Base-by-base conservation (phyloP, 2,113 vertebrate genomes). In the Jaculus jaculus region DNA sequence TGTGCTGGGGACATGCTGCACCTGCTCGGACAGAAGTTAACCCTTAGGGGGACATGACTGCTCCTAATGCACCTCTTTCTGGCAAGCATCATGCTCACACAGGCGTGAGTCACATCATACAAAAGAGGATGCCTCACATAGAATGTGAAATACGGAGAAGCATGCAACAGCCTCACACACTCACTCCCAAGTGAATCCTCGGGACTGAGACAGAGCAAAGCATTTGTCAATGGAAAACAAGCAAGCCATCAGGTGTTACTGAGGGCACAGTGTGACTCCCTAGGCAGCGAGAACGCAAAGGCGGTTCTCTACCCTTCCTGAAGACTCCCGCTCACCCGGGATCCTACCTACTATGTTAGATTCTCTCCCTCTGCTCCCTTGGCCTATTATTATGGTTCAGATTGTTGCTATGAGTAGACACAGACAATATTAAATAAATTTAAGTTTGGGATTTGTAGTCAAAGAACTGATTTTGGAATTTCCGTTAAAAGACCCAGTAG, bases 271-370 rank as follows among this genome's bases (percentile, higher is more conserved):
- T 81, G 87, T 75, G n/a, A 92, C 65, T 58, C 32, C 26, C 73
- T n/a, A 73, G 60, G 21, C 32, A 34, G 60, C 51, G 37, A 72
- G 80, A 94, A 90, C n/a, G 51, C 21, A 37, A 87, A 89, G 66
- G 26, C 61, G 63, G 18, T 51, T 72, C 30, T 86, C 86, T 71
- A 84, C 23, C 32, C 28, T 10, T 77, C 47, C 85, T 83, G 39
- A 74, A 84, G 72, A 91, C 87, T 95, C 65, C 37, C 81, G 93
- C 58, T 60, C 74, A 58, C 24, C 39, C 79, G 88, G 32, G 84
- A 93, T 26, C 87, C 21, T 58, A 91, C 6, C 37, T 79, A 28
- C 37, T 42, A 12, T 7, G 23, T 8, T 20, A 71, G n/a, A 73
- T 65, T 54, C 2, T 69, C 60, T 65, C 65, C 39, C 0, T 81